phyloP scores from a whole-genome alignment of 2,797 vertebrate genomes.

The Sebastes minor region DNA sequence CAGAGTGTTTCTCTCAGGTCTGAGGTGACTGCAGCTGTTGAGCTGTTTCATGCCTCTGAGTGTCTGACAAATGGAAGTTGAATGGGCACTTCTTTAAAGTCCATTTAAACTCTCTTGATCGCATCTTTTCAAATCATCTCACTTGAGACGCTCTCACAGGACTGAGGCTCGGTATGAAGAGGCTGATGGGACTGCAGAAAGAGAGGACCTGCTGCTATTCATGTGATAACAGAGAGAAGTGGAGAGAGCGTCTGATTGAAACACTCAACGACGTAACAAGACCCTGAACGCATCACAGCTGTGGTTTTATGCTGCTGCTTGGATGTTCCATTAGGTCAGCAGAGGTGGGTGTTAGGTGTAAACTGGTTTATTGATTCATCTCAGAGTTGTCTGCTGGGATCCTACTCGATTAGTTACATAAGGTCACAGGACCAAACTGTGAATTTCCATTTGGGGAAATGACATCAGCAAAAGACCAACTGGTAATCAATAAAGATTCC shows the following conservation, averaged over 20 bases:
- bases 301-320: not conserved
- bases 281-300: constrained; percentile 1
- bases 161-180: constrained; percentile 12
- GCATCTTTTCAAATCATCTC: constrained; percentile 31
- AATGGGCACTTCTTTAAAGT: constrained; percentile 43
- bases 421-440: constrained; percentile 4
- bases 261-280: not conserved
- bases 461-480: constrained; percentile 45
- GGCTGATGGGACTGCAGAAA: constrained; percentile 1
- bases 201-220: constrained; percentile 9
- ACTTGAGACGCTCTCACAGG: constrained; percentile 17
- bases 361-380: constrained; percentile 20
- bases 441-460: constrained; percentile 34
- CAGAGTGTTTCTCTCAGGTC: not conserved
- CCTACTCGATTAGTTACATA: constrained; percentile 20
- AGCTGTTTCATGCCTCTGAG: constrained; percentile 20
- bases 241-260: not conserved
- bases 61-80: constrained; percentile 26
- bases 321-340: constrained; percentile 28
- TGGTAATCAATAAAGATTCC: constrained; percentile 28
- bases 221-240: constrained; percentile 2
- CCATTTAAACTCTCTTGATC: constrained; percentile 32
- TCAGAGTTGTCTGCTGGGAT: not conserved
- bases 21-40: constrained; percentile 3
- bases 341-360: not conserved